Base-by-base conservation (phyloP, 2,888 invertebrate species). In the Drosophila basisetae region DNA sequence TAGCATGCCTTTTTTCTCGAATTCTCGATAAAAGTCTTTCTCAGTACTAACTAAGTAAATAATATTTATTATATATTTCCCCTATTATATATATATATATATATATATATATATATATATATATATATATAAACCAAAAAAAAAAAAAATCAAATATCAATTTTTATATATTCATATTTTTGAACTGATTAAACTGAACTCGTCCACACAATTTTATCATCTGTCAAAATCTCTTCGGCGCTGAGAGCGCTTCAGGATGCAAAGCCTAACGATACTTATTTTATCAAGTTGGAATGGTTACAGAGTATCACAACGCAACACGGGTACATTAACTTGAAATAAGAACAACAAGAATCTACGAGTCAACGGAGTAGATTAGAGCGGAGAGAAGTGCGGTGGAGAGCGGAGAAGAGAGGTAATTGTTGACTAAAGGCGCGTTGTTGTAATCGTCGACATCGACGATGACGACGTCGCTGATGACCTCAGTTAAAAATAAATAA, bases 401-500 rank as follows among this genome's bases (percentile, higher is more conserved):
- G 43, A 10, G 41, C 31, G 35, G 25, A 53, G 41, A 35, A 35
- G 28, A 28, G 33, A 35, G 50, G 16, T 22, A 11, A 47, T 47
- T 55, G 59, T 43, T 66, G 60, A 76, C 61, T 63, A 60, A 60
- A 56, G 64, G 56, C 56, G 56, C 56, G 72, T 49, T 73, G 73
- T 31, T 78, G 82, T 89, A 89, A 89, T 83, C 50, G 80, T 64
- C 76, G 54, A 39, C 75, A 68, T 6, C 43, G 70, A 59, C 73
- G 65, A 30, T 73, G 66, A 53, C 74, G 65, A 61, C 68, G 66
- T 59, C 80, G 90, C 63, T 80, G 91, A 89, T 87, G 87, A 88
- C 87, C 87, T 88, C 91, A 88, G 90, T 90, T 88, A 91, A 85
- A 88, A 88, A 91, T 87, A 87, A 91, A 86, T 90, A 89, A 90